Evolutionary conservation across 1,140 invertebrate species (phyloP), one percentile per base, ranked within the genome.

Genomic region (Venturia canescens): DNA sequence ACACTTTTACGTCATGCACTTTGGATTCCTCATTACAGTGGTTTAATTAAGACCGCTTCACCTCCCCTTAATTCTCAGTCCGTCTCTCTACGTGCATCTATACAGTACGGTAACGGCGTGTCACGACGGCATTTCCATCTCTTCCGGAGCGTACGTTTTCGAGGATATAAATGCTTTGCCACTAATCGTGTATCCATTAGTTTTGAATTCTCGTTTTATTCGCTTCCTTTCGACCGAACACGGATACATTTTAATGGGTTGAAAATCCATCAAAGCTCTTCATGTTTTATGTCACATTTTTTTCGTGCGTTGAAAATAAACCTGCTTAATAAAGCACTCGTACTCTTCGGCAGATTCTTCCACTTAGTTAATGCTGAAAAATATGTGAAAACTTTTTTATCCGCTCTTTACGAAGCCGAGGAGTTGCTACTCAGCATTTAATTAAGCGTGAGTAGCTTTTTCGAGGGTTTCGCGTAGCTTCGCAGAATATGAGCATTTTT

Each of bases 1-100:
- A 57, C n/a, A 27, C 60, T 66, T 66, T 66, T 66, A 13, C 60
- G 60, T 26, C 60, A 66, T 15, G 21, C 60, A 26, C 23, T 66
- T 15, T 15, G 23, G 60, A 66, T 66, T 66, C 23, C 13, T 29
- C 27, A 66, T 66, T 66, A 66, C 60, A 26, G 3, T 66, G 13
- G 60, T 66, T 15, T 27, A 66, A 66, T 66, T 66, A 57, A 27
- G 9, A 15, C 21, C 60, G 27, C 60, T 66, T 66, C 13, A 15
- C 23, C 21, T 26, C 13, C 23, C 23, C 21, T 66, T 27, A n/a
- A n/a, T 66, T 26, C 23, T 23, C 27, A 3, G 27, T 63, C 60
- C 9, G 60, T 63, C 18, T 23, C 18, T 63, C 21, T 63, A 34
- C 18, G 60, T 23, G 21, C 13, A 23, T 26, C 9, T 9, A 34